Base-by-base conservation (phyloP, 2,888 invertebrate genomes). In the Hirtodrosophila cameraria region DNA sequence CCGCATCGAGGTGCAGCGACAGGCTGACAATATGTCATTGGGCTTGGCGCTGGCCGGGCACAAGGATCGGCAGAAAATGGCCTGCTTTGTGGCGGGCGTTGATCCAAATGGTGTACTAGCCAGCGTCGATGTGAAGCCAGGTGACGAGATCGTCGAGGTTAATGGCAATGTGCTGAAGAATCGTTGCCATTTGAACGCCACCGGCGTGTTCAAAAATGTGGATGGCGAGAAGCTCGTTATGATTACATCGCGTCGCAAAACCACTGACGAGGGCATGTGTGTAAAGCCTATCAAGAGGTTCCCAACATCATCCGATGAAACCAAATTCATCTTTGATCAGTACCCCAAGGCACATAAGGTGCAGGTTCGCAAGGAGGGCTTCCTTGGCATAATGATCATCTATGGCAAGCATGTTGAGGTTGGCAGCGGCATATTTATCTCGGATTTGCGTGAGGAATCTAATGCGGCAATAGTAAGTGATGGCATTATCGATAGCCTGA, bases 101-200 rank as follows among this genome's bases (percentile, higher is more conserved):
- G 95, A 98, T 90, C 96, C 97, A 0, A 94, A 94, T 2, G 98
- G 98, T 9, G 93, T 95, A 0, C 96, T 97, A 2, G 94, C 92
- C 65, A 94, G 94, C 76, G 92, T 94, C 4, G 94, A 95, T 5
- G 93, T 99, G 27, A 94, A 94, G 89, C 94, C 98, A 12, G 99
- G 98, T 1, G 99, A 99, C 90, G 98, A 99, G 91, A 95, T 99
- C 71, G 92, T 98, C 28, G 98, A 98, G 94, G 97, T 97, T 79
- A 99, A 99, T 91, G 99, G 98, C 7, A 94, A 96, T 62, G 97
- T 98, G 11, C 92, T 99, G 42, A 96, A 97, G 90, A 98, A 98
- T 59, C 93, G 98, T 87, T 98, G 98, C 91, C 99, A 99, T 91
- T 93, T 99, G 70, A 98, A 99, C 91, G 99, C 98, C 13, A 97